Conservation (phyloP, 2,113 vertebrate genomes). For the Phalacrocorax brasilianus region DNA sequence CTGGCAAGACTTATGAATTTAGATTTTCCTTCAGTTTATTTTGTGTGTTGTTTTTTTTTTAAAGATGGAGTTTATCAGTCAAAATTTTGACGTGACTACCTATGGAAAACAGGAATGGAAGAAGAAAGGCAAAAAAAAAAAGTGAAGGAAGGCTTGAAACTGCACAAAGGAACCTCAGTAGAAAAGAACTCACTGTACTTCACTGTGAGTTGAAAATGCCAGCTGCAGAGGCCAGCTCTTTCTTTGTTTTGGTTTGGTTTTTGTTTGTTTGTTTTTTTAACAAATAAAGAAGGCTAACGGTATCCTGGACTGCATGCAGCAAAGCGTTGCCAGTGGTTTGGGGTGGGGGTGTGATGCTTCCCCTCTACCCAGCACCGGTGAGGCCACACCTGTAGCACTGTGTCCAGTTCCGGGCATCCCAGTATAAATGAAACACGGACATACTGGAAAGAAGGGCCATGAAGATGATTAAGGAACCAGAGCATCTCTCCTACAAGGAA, state of each 20-base stretch:
- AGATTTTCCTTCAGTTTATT: conserved; percentile 16
- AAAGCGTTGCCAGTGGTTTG: neutral
- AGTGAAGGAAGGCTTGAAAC: neutral
- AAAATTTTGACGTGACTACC: conserved; percentile 1
- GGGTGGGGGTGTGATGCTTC: neutral
- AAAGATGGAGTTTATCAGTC: conserved; percentile 19
- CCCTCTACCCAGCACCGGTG: neutral
- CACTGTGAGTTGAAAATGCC: neutral
- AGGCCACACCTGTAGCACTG: neutral
- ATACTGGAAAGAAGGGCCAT: neutral
- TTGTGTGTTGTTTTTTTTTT: neutral
- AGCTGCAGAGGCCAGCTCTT: neutral
- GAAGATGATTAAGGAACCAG: neutral
- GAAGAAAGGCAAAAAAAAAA: neutral
- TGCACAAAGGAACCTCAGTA: neutral
- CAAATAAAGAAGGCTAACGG: neutral
- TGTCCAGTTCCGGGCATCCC: neutral
- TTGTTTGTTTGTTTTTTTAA: neutral
- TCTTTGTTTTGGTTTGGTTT: neutral
- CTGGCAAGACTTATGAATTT: neutral
- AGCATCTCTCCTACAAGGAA: neutral
- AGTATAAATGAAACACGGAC: neutral
- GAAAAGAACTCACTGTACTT: neutral
- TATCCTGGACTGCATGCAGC: neutral
- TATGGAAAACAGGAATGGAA: neutral